Percentiles rank a stretch among this genome's conserved stretches.
phyloP scores from a whole-genome alignment of 2,888 invertebrate species.

The Sphecodes monilicornis region DNA sequence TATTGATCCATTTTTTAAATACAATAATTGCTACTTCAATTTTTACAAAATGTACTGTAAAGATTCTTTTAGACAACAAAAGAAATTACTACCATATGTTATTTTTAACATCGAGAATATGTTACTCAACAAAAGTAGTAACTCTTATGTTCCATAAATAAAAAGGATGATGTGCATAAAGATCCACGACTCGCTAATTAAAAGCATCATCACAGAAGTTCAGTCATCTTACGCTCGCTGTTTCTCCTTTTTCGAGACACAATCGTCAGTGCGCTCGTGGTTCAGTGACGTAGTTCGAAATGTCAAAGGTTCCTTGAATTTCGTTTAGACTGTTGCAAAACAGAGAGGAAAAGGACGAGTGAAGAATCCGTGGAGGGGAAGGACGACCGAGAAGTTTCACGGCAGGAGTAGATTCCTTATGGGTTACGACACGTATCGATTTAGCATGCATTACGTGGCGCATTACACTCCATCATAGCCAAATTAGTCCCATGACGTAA shows the following conservation, averaged over 20 bases:
- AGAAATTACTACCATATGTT: background rate
- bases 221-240: conserved; percentile 30
- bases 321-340: background rate
- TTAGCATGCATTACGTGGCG: conserved; percentile 59
- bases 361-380: background rate
- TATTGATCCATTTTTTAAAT: too few species aligned
- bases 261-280: background rate
- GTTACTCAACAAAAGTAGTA: background rate
- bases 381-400: conserved; percentile 18
- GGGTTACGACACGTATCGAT: conserved; percentile 54
- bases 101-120: too few species aligned
- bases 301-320: conserved; percentile 7
- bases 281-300: background rate
- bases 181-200: background rate
- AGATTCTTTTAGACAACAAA: background rate
- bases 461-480: conserved; percentile 72
- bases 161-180: background rate
- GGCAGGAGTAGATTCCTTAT: conserved; percentile 49
- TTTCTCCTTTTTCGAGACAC: background rate
- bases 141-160: background rate
- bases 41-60: too few species aligned
- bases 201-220: background rate
- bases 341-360: background rate
- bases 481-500: conserved; percentile 79
- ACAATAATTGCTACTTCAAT: too few species aligned